phyloP scores from a whole-genome alignment of 2,113 vertebrate genomes.

The Heteronetta atricapilla region DNA sequence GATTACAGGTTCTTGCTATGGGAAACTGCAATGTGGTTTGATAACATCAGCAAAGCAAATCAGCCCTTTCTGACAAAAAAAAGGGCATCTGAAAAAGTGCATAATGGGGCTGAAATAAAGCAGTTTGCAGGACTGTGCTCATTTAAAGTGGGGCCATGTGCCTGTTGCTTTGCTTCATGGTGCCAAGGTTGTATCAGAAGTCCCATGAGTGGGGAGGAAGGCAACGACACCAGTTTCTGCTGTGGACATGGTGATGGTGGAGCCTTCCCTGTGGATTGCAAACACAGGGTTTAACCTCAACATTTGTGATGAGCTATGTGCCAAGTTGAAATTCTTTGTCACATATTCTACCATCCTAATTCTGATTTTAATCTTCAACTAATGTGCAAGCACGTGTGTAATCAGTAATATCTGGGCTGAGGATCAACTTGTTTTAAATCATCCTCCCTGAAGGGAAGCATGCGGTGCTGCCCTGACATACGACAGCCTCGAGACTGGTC shows the following conservation, averaged over 20 bases:
- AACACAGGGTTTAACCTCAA: neutral
- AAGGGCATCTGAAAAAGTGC: neutral
- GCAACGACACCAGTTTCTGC: neutral
- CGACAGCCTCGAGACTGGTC: rapidly evolving
- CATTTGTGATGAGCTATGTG: neutral
- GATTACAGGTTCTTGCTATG: neutral
- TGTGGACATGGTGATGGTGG: rapidly evolving
- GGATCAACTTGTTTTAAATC: neutral
- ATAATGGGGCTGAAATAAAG: neutral
- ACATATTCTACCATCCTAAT: neutral
- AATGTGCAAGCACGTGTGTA: neutral
- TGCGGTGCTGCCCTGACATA: neutral
- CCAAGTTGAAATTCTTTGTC: neutral
- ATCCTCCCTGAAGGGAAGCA: neutral
- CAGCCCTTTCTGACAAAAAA: neutral
- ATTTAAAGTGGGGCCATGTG: neutral
- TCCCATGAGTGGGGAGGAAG: neutral
- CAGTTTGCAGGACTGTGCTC: neutral
- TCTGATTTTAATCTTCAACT: neutral
- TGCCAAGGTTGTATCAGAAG: neutral
- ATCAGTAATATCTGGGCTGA: neutral
- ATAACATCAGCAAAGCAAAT: neutral
- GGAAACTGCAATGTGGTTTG: neutral
- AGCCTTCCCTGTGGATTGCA: neutral
- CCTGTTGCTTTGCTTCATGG: neutral